A percentile compares a stretch with the other conserved stretches of the same genome.
Evolutionary conservation across 2,888 invertebrate genomes (phyloP).

Genomic region (Sphecodes monilicornis): DNA sequence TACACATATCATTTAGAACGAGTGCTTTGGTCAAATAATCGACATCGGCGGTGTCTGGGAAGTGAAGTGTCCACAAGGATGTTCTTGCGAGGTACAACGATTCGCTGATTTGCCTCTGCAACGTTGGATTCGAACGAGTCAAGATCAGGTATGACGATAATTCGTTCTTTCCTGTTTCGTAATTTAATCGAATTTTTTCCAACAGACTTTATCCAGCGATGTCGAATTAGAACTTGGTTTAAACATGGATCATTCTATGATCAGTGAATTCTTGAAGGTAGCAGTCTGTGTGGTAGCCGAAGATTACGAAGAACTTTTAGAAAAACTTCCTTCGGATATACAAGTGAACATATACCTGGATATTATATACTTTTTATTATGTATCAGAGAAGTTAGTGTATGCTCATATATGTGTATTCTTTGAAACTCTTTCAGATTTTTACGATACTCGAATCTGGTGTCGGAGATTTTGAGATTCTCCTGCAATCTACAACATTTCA

Average conservation of each 20-base stretch:
- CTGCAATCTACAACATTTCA: constrained; percentile 84
- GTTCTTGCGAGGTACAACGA: constrained; percentile 80
- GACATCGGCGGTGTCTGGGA: constrained; percentile 78
- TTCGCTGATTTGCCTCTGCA: constrained; percentile 80
- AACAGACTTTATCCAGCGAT: constrained; percentile 47
- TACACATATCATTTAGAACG: constrained; percentile 63
- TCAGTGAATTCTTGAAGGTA: constrained; percentile 76
- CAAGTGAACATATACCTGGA: constrained; percentile 70
- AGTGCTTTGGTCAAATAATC: constrained; percentile 73
- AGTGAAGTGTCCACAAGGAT: constrained; percentile 78
- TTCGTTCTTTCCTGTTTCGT: background rate
- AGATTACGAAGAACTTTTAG: constrained; percentile 72
- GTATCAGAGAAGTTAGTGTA: background rate
- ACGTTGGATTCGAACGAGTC: constrained; percentile 75
- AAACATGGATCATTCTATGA: constrained; percentile 68
- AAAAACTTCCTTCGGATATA: constrained; percentile 75
- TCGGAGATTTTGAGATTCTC: constrained; percentile 72
- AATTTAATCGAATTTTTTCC: background rate
- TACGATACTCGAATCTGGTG: constrained; percentile 79
- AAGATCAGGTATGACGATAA: constrained; percentile 55
- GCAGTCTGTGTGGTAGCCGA: constrained; percentile 78
- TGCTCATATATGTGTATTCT: background rate
- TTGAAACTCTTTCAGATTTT: constrained; percentile 70
- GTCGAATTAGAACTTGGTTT: constrained; percentile 57
- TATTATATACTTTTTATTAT: background rate